Percentiles rank a stretch among this genome's conserved stretches.
These are phyloP conservation scores for Salticus scenicus DNA, from an alignment of 2,888 invertebrate genomes.

Conservation along the genomic window DNA sequence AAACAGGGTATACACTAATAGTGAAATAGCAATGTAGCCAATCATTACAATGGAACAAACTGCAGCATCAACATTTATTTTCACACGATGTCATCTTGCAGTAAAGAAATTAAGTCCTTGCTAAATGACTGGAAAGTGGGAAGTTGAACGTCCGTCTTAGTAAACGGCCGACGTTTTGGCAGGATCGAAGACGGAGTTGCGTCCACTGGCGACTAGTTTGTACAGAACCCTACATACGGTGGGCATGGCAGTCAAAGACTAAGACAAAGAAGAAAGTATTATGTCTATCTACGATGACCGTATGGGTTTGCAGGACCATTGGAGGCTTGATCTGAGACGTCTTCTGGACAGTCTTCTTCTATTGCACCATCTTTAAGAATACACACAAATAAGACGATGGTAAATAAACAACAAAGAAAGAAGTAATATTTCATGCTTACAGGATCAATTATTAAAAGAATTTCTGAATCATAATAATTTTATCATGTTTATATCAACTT, in stretches of 20 bases:
- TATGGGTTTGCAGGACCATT: constrained; percentile 66
- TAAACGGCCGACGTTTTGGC: constrained; percentile 54
- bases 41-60: constrained; percentile 16
- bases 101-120: constrained; percentile 42
- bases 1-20: constrained; percentile 46
- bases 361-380: constrained; percentile 67
- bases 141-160: constrained; percentile 36
- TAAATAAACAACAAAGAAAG: too few species aligned
- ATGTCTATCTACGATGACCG: constrained; percentile 65
- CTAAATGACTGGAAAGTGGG: constrained; percentile 62
- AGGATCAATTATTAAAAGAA: too few species aligned
- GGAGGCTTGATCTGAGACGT: constrained; percentile 57
- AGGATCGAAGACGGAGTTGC: constrained; percentile 54
- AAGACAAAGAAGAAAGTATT: constrained; percentile 61
- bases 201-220: constrained; percentile 68
- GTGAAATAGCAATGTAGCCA: constrained; percentile 41
- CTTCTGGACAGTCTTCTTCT: constrained; percentile 65
- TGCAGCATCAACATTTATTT: neutral
- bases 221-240: constrained; percentile 61
- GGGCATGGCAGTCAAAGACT: constrained; percentile 66
- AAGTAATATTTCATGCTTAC: too few species aligned
- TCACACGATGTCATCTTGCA: constrained; percentile 32
- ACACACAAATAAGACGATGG: too few species aligned
- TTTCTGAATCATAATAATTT: too few species aligned
- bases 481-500: too few species aligned